phyloP scores from a whole-genome alignment of 2,888 invertebrate species.

The Emmelina monodactyla region DNA sequence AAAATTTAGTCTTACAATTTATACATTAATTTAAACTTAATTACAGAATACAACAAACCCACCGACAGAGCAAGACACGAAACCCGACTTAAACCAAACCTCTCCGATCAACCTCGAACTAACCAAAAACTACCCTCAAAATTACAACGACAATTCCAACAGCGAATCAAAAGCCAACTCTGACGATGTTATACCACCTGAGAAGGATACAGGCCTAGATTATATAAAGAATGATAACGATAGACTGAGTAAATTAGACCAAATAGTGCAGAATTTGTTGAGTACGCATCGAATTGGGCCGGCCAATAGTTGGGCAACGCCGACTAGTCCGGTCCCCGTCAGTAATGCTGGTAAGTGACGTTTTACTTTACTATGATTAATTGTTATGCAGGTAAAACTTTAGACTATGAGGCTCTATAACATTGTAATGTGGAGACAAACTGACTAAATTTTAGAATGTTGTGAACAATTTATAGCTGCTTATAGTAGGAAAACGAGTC shows the following conservation, averaged over 20 bases:
- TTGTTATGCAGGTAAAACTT: not conserved
- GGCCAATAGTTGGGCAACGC: slow-evolving; percentile 15
- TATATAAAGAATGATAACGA: slow-evolving; percentile 37
- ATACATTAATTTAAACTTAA: too few species aligned
- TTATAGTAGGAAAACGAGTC: too few species aligned
- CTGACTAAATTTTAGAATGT: too few species aligned
- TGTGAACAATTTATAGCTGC: too few species aligned
- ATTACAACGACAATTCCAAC: slow-evolving; percentile 27
- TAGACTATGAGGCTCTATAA: too few species aligned
- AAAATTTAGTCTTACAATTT: too few species aligned
- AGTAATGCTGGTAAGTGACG: slow-evolving; percentile 25
- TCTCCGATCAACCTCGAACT: slow-evolving; percentile 33
- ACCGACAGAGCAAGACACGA: slow-evolving; percentile 29
- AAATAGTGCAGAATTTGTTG: slow-evolving; percentile 54
- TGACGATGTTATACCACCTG: not conserved
- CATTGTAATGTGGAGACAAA: too few species aligned
- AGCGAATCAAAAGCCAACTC: slow-evolving; percentile 22
- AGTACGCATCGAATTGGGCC: slow-evolving; percentile 46
- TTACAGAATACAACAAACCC: slow-evolving; percentile 45
- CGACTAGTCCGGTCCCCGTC: slow-evolving; percentile 19
- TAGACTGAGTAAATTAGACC: slow-evolving; percentile 51
- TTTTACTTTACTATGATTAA: not conserved
- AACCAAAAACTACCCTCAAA: slow-evolving; percentile 21
- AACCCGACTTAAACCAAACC: slow-evolving; percentile 22
- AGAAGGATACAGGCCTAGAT: slow-evolving; percentile 15